Evolutionary conservation across 1,140 invertebrate species (phyloP), one percentile per base, ranked within the genome.

Genomic region (Chelonus insularis): DNA sequence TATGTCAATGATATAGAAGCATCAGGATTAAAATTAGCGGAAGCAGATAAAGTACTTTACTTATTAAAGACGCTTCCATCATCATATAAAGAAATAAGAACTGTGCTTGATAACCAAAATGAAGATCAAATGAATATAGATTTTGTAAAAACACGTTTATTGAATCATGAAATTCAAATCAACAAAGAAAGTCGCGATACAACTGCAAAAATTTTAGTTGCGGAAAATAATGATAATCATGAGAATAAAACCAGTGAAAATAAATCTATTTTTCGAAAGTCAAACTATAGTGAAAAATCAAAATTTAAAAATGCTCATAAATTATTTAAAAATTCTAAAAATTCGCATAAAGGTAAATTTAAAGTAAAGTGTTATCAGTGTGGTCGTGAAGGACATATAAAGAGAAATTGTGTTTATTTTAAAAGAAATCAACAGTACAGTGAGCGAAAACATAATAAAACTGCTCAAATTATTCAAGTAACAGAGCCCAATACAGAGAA

Each of bases 91-190:
- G 18, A 29, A 1, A 55, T 70, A 0, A 64, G 68, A 0, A 72
- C 67, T 4, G 68, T 63, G 0, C 37, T 72, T 9, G 70, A 70
- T 32, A 71, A 68, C 1, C 45, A 72, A 6, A 56, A 65, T 6
- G 12, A 39, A 1, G 66, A 71, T 0, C 39, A 62, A 5, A 25
- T 74, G 7, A 71, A 48, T 1, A 0, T 69, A 4, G 34, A 23
- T 2, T 74, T 71, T 43, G 70, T 74, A 0, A 72, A 69, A 48
- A 65, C 64, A 34, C 37, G 66, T 41, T 55, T 74, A 5, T 39
- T 69, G 3, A 67, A 74, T 48, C 65, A 68, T 52, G 60, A 73
- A 51, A 12, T 58, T 16, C 68, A 52, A 52, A 14, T 52, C 11
- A 71, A 48, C 12, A 62, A n/a, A 62, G 51, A 16, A 57, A 63